A percentile compares a stretch with the other conserved stretches of the same genome.
Conservation (phyloP, 2,113 vertebrate genomes). For the Lophochroa leadbeateri region DNA sequence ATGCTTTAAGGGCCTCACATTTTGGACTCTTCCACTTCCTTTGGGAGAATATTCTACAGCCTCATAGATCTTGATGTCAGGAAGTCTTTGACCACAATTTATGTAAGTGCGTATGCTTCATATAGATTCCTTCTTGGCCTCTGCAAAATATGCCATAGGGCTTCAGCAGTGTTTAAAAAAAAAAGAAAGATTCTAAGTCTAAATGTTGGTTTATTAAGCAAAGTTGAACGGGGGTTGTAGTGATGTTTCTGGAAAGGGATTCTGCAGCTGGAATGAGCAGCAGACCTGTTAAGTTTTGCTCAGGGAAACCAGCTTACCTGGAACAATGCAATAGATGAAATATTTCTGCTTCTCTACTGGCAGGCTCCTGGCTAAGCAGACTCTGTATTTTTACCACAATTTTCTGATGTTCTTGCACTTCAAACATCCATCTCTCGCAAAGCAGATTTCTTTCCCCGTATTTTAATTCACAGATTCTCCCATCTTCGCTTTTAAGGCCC, state of each 20-base stretch:
- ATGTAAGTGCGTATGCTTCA: not conserved
- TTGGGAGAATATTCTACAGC: slow-evolving; percentile 19
- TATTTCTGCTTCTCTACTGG: not conserved
- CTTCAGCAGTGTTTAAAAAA: not conserved
- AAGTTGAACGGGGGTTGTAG: not conserved
- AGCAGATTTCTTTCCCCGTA: rapidly evolving
- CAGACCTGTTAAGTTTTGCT: not conserved
- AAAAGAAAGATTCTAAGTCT: not conserved
- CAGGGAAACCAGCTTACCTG: not conserved
- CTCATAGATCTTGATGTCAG: slow-evolving; percentile 18
- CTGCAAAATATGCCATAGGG: not conserved
- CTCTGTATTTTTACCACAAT: not conserved
- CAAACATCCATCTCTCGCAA: not conserved
- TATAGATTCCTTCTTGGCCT: not conserved
- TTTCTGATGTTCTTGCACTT: not conserved
- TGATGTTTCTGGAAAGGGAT: not conserved
- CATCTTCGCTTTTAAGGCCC: not conserved
- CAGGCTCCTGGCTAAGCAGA: not conserved
- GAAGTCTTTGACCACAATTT: slow-evolving; percentile 52
- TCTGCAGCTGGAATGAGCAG: not conserved
- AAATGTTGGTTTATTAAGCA: not conserved
- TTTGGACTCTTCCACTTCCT: slow-evolving; percentile 16
- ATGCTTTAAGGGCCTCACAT: not conserved
- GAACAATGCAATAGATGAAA: not conserved
- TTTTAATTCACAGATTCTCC: not conserved